Percentiles rank a stretch among this genome's conserved stretches.
These are phyloP conservation scores for Schizopygopsis malacanthus DNA, from an alignment of 2,797 vertebrate species.

Conservation along the genomic window DNA sequence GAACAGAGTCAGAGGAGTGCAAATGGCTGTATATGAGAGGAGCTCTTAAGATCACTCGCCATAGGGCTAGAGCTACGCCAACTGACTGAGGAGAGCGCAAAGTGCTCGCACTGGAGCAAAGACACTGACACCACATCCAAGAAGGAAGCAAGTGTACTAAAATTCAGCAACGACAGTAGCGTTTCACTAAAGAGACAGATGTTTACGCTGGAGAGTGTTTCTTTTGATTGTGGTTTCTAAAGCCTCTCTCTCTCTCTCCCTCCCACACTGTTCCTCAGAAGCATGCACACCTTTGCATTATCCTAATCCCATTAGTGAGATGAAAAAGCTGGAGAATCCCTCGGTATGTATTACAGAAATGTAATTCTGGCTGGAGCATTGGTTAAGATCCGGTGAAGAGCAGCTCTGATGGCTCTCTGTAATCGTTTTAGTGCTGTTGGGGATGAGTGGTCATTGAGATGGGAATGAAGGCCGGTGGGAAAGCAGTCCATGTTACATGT, in stretches of 20 bases:
- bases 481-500: slow-evolving; percentile 25
- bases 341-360: slow-evolving; percentile 52
- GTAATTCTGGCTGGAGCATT: slow-evolving; percentile 49
- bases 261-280: slow-evolving; percentile 38
- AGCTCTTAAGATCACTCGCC: slow-evolving; percentile 49
- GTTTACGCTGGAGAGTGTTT: slow-evolving; percentile 21
- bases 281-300: slow-evolving; percentile 55
- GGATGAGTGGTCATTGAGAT: slow-evolving; percentile 37
- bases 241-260: slow-evolving; percentile 39
- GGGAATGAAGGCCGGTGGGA: slow-evolving; percentile 29
- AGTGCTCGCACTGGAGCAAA: slow-evolving; percentile 31
- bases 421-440: slow-evolving; percentile 44
- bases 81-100: slow-evolving; percentile 41
- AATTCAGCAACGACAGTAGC: slow-evolving; percentile 23
- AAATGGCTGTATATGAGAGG: slow-evolving; percentile 38
- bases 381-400: slow-evolving; percentile 38
- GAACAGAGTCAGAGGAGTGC: slow-evolving; percentile 45
- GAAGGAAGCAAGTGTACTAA: slow-evolving; percentile 23
- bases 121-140: slow-evolving; percentile 15
- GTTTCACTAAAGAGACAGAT: slow-evolving; percentile 4
- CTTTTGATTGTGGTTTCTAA: slow-evolving; percentile 48
- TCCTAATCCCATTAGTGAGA: slow-evolving; percentile 60
- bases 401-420: slow-evolving; percentile 33
- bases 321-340: slow-evolving; percentile 54
- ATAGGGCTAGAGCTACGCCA: slow-evolving; percentile 46